Evolutionary conservation across 2,113 vertebrate species (phyloP), one percentile per base, ranked within the genome.

Genomic region (Acanthisitta chloris): DNA sequence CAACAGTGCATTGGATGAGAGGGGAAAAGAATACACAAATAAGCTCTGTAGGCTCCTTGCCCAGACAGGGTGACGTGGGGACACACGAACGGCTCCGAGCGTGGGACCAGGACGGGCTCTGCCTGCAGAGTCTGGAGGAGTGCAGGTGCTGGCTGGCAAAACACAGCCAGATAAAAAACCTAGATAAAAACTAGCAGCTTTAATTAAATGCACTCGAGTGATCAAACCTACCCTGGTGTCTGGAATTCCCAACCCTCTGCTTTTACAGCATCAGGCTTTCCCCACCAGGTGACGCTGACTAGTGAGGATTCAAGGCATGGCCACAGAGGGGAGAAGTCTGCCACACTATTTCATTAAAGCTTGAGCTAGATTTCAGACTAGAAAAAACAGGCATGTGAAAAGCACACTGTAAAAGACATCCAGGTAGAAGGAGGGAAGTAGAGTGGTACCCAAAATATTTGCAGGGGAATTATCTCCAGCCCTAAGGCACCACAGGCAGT

Each of bases 31-130:
- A 48, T 38, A 70, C 38, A 52, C 10, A 33, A 65, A 21, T 16
- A 31, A 36, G 71, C 18, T 83, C 31, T 54, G 81, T 4, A 48
- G 26, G 79, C 24, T 69, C 15, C 36, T 65, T 29, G 82, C 52
- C 70, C 36, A 31, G 57, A 18, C 40, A 82, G 72, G 74, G 51
- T 51, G 33, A 76, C 0, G 3, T 5, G 61, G 49, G 57, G 64
- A 80, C 49, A 40, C 0, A 2, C 2, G 1, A 74, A 38, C 1
- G 12, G 52, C 36, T 79, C 66, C 0, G 0, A 62, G 24, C 0
- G 1, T 3, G 2, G 48, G 10, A 18, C 11, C 3, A 42, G 49
- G 66, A 55, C 1, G 1, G 34, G 45, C 31, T 91, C 40, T 73
- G 83, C 46, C 54, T 62, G 25, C 59, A 21, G 31, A 58, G 38